Conservation (phyloP, 37 sponge, comb jelly and placozoan genomes). For the Cladorhizidae sp. region DNA sequence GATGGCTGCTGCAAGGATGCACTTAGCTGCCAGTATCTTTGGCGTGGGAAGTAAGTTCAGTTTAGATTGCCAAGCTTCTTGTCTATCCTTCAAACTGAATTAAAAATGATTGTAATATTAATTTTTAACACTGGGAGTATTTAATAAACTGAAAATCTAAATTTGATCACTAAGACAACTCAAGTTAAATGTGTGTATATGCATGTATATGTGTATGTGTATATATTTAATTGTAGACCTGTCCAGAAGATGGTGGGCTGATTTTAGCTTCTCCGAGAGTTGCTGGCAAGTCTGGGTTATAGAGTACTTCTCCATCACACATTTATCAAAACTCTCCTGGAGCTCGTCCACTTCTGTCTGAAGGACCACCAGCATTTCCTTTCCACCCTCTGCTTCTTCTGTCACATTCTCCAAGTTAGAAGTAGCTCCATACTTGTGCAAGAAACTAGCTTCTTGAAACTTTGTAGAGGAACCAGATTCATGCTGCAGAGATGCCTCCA, state of each 20-base stretch:
- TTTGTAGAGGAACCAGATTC: background rate
- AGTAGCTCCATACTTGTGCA: background rate
- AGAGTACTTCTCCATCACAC: constrained; percentile 77
- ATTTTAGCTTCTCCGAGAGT: constrained; percentile 69
- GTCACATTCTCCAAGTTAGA: constrained; percentile 19
- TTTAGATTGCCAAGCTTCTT: constrained; percentile 46
- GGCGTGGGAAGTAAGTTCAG: constrained; percentile 30
- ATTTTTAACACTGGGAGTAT: no score
- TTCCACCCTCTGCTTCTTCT: constrained; percentile 26
- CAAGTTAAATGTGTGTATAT: no score
- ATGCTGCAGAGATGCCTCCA: constrained; percentile 3
- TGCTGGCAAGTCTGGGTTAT: constrained; percentile 57
- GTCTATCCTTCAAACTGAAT: constrained; percentile 37
- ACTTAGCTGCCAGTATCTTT: constrained; percentile 44
- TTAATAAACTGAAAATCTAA: no score
- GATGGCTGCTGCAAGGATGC: constrained; percentile 83
- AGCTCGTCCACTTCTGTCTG: constrained; percentile 37
- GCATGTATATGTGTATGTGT: no score
- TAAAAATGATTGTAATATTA: background rate
- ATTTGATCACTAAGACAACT: no score
- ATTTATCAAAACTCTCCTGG: constrained; percentile 61
- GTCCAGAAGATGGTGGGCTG: constrained; percentile 61
- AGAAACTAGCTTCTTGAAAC: background rate
- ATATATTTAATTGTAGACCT: no score
- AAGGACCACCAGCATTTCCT: constrained; percentile 22